phyloP scores from a whole-genome alignment of 2,888 invertebrate species.

The Miltochrista miniata region DNA sequence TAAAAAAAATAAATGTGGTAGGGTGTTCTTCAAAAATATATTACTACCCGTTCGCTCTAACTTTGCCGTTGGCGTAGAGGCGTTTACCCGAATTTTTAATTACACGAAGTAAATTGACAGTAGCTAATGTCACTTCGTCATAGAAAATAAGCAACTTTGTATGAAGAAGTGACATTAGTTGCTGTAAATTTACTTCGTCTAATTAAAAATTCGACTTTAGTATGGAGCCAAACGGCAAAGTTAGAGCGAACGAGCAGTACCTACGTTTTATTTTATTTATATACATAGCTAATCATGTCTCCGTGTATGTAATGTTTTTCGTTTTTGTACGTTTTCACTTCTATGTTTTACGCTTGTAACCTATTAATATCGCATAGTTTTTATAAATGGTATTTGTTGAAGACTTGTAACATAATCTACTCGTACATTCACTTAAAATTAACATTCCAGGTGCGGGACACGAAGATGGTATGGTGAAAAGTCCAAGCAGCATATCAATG shows the following conservation, averaged over 20 bases:
- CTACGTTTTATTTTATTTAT: too few relatives aligned
- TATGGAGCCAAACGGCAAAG: too few relatives aligned
- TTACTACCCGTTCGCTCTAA: too few relatives aligned
- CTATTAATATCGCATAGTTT: conserved; percentile 16
- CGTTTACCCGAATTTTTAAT: too few relatives aligned
- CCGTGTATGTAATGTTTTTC: conserved; percentile 16
- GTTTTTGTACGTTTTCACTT: conserved; percentile 8
- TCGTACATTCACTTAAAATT: conserved; percentile 5
- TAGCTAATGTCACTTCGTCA: too few relatives aligned
- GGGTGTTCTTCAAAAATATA: conserved; percentile 4
- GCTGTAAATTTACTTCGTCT: too few relatives aligned
- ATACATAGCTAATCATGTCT: conserved; percentile 12
- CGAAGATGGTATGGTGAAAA: conserved; percentile 87
- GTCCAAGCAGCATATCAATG: conserved; percentile 92
- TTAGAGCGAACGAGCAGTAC: too few relatives aligned
- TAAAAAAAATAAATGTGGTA: not conserved
- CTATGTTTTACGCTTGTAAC: conserved; percentile 9
- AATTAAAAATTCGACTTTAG: too few relatives aligned
- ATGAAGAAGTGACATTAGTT: too few relatives aligned
- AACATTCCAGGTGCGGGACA: conserved; percentile 62
- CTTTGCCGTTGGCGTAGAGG: too few relatives aligned
- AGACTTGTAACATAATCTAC: conserved; percentile 28
- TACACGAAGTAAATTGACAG: too few relatives aligned
- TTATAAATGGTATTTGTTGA: conserved; percentile 21
- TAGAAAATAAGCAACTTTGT: too few relatives aligned